Evolutionary conservation across 2,113 vertebrate genomes (phyloP), one percentile per base, ranked within the genome.

Genomic region (Acanthisitta chloris): DNA sequence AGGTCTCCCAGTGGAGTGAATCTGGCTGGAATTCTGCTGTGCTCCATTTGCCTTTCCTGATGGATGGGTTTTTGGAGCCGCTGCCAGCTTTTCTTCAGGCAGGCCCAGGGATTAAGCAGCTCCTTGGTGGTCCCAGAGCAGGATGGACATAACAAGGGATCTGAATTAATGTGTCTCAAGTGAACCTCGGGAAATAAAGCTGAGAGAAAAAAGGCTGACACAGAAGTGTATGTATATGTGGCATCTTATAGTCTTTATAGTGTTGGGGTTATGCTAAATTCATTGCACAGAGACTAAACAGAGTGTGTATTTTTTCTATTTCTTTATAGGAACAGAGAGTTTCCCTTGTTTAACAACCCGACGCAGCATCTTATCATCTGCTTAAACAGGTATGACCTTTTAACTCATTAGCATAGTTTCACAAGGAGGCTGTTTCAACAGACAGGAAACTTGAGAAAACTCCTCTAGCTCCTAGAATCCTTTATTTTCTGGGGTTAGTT

Each of bases 341-440:
- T 95, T 83, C 76, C 73, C 46, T 84, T 89, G 62, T 95, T 94
- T 97, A 92, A 95, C 81, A 94, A 54, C 31, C 94, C 90, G 83
- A 33, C 76, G 1, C 84, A 94, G 59, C 81, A 31, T 78, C 88
- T 62, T 92, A 21, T 70, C n/a, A 76, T 88, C 95, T 88, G 85
- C 86, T 54, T 94, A 55, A 97, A 34, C 80, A 97, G 98, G 97
- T 98, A 97, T 91, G 97, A 83, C 10, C n/a, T 61, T 90, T 72
- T 94, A 45, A 90, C 26, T 67, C 45, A 17, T 23, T 81, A 54
- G 36, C 25, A 2, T 65, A 25, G 26, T 81, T 86, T 54, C 48
- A 54, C 42, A 69, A 38, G 17, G 38, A 79, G 38, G 23, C 49
- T 86, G 46, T 67, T 92, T 91, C 78, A 48, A 20, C 69, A 79